Evolutionary conservation across 2,797 vertebrate species (phyloP).

Genomic region (Psittacula derbiana): DNA sequence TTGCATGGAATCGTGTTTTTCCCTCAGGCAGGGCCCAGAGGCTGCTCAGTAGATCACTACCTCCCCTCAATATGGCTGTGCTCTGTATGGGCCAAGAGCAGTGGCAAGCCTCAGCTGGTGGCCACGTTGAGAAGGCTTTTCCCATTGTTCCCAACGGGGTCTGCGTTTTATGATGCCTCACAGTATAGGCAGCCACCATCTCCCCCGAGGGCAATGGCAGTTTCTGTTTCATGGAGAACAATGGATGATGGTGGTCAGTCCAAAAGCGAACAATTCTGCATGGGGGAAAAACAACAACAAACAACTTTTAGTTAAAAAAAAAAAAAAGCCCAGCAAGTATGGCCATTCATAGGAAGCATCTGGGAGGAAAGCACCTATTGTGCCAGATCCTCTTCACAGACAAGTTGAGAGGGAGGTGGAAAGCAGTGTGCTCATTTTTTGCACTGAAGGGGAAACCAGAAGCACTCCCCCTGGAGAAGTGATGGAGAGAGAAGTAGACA

Average conservation of each 20-base stretch:
- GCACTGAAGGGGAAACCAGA: neutral
- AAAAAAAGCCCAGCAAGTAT: neutral
- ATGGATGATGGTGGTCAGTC: slow-evolving; percentile 58
- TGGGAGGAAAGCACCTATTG: slow-evolving; percentile 21
- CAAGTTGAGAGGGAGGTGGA: neutral
- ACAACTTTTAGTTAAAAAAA: neutral
- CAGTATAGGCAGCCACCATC: slow-evolving; percentile 43
- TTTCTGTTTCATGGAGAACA: slow-evolving; percentile 62
- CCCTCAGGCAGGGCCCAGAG: neutral
- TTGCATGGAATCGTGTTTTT: neutral
- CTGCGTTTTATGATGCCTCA: slow-evolving; percentile 48
- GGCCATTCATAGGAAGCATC: neutral
- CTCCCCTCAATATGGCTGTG: neutral
- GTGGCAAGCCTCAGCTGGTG: neutral
- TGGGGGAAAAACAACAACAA: neutral
- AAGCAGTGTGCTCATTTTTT: neutral
- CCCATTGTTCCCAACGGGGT: slow-evolving; percentile 40
- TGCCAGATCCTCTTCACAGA: neutral
- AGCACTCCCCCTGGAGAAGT: neutral
- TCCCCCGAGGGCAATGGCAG: neutral
- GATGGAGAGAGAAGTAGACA: neutral
- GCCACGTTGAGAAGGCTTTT: neutral
- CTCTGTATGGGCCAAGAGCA: accelerated
- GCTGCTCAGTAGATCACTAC: neutral
- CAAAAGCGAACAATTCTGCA: slow-evolving; percentile 32